Conservation (phyloP, 2,797 vertebrate species). For the Pygocentrus nattereri region DNA sequence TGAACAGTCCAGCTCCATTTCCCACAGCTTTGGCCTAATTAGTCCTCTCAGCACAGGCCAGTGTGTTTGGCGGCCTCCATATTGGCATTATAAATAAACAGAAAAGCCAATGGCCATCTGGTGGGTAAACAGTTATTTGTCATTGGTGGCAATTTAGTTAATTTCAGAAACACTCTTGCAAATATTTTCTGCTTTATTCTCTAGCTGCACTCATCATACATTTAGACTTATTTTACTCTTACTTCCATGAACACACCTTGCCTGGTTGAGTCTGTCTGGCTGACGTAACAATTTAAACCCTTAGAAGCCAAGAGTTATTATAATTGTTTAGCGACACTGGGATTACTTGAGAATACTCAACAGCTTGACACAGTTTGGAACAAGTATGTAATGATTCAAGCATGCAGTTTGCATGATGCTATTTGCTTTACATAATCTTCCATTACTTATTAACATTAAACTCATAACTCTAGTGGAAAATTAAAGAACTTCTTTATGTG, state of each 20-base stretch:
- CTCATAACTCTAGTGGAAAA: too few relatives aligned
- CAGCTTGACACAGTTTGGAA: too few relatives aligned
- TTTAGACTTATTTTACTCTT: too few relatives aligned
- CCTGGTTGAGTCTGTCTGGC: too few relatives aligned
- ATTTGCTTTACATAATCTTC: too few relatives aligned
- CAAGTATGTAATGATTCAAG: too few relatives aligned
- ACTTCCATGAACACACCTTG: too few relatives aligned
- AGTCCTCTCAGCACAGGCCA: conserved; percentile 44
- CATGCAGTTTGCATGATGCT: too few relatives aligned
- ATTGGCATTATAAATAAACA: conserved; percentile 76
- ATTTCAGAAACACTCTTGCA: conserved; percentile 34
- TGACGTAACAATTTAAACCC: not conserved
- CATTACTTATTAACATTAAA: too few relatives aligned
- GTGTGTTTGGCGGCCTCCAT: conserved; percentile 40
- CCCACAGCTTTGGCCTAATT: conserved; percentile 61
- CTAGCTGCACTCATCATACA: not conserved
- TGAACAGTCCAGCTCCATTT: conserved; percentile 68
- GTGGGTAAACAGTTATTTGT: conserved; percentile 58
- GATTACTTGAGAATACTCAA: too few relatives aligned
- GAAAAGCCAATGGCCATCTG: conserved; percentile 59
- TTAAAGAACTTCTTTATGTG: too few relatives aligned
- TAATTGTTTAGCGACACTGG: not conserved
- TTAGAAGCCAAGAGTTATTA: not conserved
- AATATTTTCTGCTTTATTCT: conserved; percentile 23
- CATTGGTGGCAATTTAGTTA: conserved; percentile 52